Conservation (phyloP, 2,113 vertebrate genomes). For the Nesospiza acunhae region DNA sequence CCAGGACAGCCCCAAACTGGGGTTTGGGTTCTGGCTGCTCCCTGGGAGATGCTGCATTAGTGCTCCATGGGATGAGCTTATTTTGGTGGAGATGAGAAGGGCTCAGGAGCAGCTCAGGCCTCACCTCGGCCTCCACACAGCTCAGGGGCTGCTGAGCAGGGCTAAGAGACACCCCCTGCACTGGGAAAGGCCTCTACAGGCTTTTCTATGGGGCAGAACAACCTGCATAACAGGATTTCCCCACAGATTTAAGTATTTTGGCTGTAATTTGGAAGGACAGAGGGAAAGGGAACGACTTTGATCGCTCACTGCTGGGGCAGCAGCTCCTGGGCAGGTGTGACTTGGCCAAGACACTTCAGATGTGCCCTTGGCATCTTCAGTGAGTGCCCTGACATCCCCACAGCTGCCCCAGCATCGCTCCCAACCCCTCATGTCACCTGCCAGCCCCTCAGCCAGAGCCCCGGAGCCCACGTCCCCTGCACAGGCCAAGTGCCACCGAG, state of each 20-base stretch:
- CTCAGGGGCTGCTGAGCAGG: background rate
- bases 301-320: background rate
- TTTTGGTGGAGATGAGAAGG: background rate
- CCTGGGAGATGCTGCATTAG: background rate
- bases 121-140: background rate
- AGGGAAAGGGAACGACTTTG: background rate
- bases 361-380: background rate
- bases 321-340: background rate
- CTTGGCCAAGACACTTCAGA: background rate
- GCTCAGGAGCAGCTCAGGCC: background rate
- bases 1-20: background rate
- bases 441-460: background rate
- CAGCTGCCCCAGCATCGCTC: background rate
- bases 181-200: background rate
- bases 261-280: background rate
- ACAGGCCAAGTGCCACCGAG: rapidly evolving
- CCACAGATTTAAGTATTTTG: background rate
- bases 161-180: background rate
- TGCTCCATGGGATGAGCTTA: rapidly evolving
- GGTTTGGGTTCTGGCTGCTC: background rate
- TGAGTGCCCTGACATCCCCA: background rate
- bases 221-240: background rate
- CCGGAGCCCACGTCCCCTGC: rapidly evolving
- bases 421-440: background rate
- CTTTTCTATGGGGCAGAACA: background rate